A percentile compares a stretch with the other conserved stretches of the same genome.
phyloP scores from a whole-genome alignment of 2,797 vertebrate genomes.

The Dendrocincla fuliginosa region DNA sequence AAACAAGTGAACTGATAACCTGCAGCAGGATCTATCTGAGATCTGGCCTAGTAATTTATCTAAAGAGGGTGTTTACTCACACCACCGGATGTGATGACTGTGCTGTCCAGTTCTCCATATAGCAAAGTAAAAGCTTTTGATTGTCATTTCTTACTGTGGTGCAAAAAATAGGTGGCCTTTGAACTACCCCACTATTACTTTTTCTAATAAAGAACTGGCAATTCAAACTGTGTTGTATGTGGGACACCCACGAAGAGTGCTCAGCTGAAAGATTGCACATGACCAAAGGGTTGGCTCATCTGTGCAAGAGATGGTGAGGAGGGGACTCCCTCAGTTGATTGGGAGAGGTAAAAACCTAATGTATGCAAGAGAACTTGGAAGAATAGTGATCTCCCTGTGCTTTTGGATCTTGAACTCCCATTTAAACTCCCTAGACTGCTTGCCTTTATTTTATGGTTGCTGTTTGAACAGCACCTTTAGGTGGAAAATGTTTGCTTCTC shows the following conservation, averaged over 20 bases:
- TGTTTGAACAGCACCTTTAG: background rate
- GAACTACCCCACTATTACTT: background rate
- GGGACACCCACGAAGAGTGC: background rate
- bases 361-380: background rate
- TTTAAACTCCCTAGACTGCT: background rate
- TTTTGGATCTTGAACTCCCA: background rate
- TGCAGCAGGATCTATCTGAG: background rate
- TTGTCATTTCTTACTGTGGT: background rate
- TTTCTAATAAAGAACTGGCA: background rate
- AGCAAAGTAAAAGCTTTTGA: background rate
- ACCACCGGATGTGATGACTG: background rate
- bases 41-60: background rate
- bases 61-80: background rate
- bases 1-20: background rate
- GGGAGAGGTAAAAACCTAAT: background rate
- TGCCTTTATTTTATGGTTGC: background rate
- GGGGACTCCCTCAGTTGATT: background rate
- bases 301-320: background rate
- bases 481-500: background rate
- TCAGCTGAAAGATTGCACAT: background rate
- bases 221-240: background rate
- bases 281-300: background rate
- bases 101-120: background rate
- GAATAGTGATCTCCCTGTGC: background rate
- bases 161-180: background rate